Evolutionary conservation across 2,113 vertebrate genomes (phyloP).

Genomic region (Callospermophilus lateralis): DNA sequence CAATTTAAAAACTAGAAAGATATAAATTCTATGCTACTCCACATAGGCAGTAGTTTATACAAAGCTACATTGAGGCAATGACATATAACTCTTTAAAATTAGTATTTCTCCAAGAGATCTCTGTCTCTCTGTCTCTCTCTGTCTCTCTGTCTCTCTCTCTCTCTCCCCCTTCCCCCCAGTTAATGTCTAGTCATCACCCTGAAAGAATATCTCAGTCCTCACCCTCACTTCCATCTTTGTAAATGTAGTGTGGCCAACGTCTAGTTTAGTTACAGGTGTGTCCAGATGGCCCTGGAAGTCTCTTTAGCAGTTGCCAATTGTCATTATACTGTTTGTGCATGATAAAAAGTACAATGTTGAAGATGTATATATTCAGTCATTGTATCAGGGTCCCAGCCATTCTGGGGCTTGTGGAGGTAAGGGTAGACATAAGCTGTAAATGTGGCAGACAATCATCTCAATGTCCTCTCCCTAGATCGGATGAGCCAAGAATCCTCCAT

Average conservation of each 20-base stretch:
- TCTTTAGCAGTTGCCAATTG: not conserved
- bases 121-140: not conserved
- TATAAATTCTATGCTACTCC: constrained; percentile 21
- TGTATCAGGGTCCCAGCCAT: not conserved
- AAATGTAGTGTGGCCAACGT: not conserved
- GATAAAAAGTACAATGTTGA: not conserved
- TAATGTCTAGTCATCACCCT: not conserved
- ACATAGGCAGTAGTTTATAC: not conserved
- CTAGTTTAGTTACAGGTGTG: too few species aligned
- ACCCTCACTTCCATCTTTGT: not conserved
- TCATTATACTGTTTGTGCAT: not conserved
- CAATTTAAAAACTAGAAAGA: constrained; percentile 45
- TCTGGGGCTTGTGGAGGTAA: not conserved
- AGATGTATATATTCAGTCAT: not conserved
- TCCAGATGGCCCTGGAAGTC: not conserved
- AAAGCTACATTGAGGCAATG: not conserved
- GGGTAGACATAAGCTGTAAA: not conserved
- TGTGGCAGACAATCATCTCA: not conserved
- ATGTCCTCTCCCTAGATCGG: not conserved
- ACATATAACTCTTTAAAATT: not conserved
- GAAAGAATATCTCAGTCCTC: not conserved
- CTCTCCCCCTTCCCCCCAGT: not conserved
- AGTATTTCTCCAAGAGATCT: not conserved
- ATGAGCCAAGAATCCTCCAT: not conserved
- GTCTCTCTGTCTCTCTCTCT: too few species aligned